Evolutionary conservation across 1,140 invertebrate species (phyloP).

Genomic region (Drosophila nasuta): DNA sequence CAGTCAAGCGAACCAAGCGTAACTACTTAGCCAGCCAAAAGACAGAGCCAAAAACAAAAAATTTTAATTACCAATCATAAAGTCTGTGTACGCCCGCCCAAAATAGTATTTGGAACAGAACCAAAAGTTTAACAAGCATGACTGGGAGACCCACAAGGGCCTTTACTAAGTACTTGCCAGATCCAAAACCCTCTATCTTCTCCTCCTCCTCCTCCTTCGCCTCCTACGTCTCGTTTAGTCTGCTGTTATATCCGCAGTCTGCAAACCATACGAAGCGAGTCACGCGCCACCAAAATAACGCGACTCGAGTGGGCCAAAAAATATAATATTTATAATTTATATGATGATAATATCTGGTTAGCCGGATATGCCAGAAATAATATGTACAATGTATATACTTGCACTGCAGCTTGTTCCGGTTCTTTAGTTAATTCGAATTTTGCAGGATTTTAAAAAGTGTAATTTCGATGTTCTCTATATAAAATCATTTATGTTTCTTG

Average conservation of each 20-base stretch:
- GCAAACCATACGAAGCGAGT: slow-evolving; percentile 9
- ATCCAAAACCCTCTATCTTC: slow-evolving; percentile 16
- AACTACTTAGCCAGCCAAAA: slow-evolving; percentile 45
- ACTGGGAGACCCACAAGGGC: slow-evolving; percentile 37
- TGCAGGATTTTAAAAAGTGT: not conserved
- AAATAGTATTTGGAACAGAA: slow-evolving; percentile 80
- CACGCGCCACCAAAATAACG: slow-evolving; percentile 45
- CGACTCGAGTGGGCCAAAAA: slow-evolving; percentile 11
- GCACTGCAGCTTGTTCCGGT: slow-evolving; percentile 16
- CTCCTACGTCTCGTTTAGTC: not conserved
- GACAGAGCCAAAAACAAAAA: slow-evolving; percentile 47
- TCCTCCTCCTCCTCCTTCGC: too few species aligned
- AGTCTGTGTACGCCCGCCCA: slow-evolving; percentile 52
- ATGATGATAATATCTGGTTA: slow-evolving; percentile 11
- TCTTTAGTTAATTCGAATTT: not conserved
- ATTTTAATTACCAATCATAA: slow-evolving; percentile 75
- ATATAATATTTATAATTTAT: slow-evolving; percentile 17
- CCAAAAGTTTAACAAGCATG: slow-evolving; percentile 80
- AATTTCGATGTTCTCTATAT: too few species aligned
- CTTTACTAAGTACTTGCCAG: slow-evolving; percentile 19
- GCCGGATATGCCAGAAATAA: slow-evolving; percentile 7
- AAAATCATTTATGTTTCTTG: too few species aligned
- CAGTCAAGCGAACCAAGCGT: slow-evolving; percentile 54
- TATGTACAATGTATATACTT: not conserved
- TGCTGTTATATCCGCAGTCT: not conserved